Conservation (phyloP, 2,113 vertebrate species). For the Fukomys damarensis region DNA sequence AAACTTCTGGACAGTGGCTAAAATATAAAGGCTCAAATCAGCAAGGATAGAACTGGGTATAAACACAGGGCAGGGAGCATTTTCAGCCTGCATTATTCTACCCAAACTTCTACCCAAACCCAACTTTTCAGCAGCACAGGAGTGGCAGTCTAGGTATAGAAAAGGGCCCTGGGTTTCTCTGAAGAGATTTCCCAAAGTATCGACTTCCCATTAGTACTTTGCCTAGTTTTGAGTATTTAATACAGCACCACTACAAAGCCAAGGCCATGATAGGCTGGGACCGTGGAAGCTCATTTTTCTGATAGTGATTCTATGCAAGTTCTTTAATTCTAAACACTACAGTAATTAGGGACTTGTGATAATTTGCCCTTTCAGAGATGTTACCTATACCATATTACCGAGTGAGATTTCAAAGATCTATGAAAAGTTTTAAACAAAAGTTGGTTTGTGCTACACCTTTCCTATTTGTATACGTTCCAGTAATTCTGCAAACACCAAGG, state of each 20-base stretch:
- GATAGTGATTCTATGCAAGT: not conserved
- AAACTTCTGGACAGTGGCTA: not conserved
- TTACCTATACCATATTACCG: not conserved
- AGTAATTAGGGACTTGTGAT: not conserved
- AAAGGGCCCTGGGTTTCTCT: not conserved
- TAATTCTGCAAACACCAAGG: not conserved
- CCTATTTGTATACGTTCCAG: not conserved
- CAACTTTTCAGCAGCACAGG: not conserved
- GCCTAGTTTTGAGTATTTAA: not conserved
- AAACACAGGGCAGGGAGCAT: rapidly evolving
- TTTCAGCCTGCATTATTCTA: not conserved
- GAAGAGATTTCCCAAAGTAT: not conserved
- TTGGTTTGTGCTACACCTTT: not conserved
- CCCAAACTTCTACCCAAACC: not conserved
- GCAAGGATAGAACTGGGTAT: too few relatives aligned
- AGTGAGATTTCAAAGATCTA: not conserved
- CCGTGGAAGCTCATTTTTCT: not conserved
- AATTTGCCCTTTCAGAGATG: not conserved
- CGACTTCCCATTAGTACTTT: not conserved
- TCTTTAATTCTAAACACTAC: not conserved
- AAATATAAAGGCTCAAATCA: not conserved
- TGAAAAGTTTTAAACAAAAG: not conserved
- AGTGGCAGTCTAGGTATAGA: not conserved
- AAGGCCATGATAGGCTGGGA: rapidly evolving
- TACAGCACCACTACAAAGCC: not conserved